phyloP scores from a whole-genome alignment of 2,888 invertebrate genomes.

The Cryptus armator region DNA sequence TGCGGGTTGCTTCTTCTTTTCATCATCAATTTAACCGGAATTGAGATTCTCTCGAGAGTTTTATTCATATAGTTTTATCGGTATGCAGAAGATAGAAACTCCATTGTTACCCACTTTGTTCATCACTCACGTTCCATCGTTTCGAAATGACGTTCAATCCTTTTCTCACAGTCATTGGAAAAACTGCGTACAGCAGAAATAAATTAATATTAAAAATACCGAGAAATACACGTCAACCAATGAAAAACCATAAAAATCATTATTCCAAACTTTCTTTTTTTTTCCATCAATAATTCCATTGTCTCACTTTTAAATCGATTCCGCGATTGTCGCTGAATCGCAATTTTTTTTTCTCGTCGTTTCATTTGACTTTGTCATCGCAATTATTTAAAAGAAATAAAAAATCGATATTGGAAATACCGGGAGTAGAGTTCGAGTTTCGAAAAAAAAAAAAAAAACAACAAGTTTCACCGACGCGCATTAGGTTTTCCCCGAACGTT shows the following conservation, averaged over 20 bases:
- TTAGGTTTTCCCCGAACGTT: slow-evolving; percentile 71
- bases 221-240: neutral
- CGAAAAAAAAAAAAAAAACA: slow-evolving; percentile 52
- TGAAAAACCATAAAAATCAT: neutral
- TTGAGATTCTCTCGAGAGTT: slow-evolving; percentile 67
- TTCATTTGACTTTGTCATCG: neutral
- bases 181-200: neutral
- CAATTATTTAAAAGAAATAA: neutral
- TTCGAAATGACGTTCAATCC: neutral
- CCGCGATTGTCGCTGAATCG: neutral
- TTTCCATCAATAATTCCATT: neutral
- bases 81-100: slow-evolving; percentile 5
- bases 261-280: neutral
- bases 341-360: neutral
- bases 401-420: slow-evolving; percentile 30
- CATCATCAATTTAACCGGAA: slow-evolving; percentile 69
- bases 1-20: slow-evolving; percentile 68
- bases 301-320: neutral
- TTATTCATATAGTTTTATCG: slow-evolving; percentile 42
- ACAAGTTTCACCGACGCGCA: slow-evolving; percentile 50
- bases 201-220: neutral
- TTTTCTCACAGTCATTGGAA: neutral
- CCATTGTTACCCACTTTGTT: slow-evolving; percentile 58
- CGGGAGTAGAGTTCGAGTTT: slow-evolving; percentile 1
- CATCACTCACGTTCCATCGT: neutral